Conservation (phyloP, 2,113 vertebrate species). For the Carassius carassius region DNA sequence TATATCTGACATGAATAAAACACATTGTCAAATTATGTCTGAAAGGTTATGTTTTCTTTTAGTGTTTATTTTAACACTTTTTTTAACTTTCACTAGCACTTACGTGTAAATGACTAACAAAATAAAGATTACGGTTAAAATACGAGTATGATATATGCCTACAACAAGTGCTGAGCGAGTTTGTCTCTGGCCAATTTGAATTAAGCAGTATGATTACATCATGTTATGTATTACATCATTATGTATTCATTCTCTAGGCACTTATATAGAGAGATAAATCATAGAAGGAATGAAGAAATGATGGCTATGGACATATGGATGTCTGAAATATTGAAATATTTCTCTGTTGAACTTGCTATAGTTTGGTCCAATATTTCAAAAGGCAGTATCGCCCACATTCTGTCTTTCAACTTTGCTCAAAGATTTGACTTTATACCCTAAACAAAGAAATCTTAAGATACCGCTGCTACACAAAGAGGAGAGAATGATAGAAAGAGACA, state of each 20-base stretch:
- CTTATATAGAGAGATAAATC: not conserved
- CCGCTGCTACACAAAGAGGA: not conserved
- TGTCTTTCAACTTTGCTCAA: not conserved
- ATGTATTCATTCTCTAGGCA: not conserved
- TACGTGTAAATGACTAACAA: no score
- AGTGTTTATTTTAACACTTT: no score
- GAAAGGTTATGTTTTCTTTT: not conserved
- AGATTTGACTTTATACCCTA: slow-evolving; percentile 3
- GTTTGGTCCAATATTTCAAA: not conserved
- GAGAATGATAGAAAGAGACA: not conserved
- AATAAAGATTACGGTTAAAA: no score
- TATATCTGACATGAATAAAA: not conserved
- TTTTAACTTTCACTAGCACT: no score
- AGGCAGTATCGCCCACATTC: not conserved
- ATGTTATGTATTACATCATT: not conserved
- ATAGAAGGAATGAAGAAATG: not conserved
- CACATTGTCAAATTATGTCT: not conserved
- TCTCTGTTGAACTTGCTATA: not conserved
- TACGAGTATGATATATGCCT: not conserved
- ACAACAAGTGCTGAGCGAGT: not conserved
- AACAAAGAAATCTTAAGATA: slow-evolving; percentile 5
- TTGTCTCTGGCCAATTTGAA: not conserved
- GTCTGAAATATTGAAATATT: not conserved
- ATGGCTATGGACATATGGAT: not conserved
- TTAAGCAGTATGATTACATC: not conserved